Conservation (phyloP, 2,888 invertebrate species). For the Tetragonisca angustula region DNA sequence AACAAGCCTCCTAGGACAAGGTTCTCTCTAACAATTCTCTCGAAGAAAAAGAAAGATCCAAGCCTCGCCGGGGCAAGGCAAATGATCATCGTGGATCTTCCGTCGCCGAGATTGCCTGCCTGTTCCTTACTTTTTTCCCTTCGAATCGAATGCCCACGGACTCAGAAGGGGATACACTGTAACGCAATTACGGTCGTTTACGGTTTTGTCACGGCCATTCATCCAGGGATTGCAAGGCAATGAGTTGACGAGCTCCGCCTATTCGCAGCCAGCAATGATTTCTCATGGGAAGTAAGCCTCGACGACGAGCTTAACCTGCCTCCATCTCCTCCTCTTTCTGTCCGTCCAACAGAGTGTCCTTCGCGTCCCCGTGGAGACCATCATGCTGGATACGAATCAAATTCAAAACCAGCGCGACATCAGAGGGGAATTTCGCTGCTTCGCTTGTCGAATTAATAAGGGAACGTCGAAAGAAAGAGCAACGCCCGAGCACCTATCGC, state of each 20-base stretch:
- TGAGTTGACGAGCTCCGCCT: constrained; percentile 67
- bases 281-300: constrained; percentile 66
- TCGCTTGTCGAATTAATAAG: constrained; percentile 65
- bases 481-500: background rate
- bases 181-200: constrained; percentile 72
- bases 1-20: too few species aligned
- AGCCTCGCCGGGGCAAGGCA: too few species aligned
- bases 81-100: background rate
- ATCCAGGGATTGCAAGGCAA: constrained; percentile 70
- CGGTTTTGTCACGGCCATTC: constrained; percentile 73
- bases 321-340: constrained; percentile 11
- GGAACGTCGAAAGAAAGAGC: background rate
- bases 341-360: constrained; percentile 29
- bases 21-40: too few species aligned
- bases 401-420: constrained; percentile 51
- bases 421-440: constrained; percentile 54
- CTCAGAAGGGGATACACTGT: constrained; percentile 25
- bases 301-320: constrained; percentile 53
- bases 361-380: constrained; percentile 31
- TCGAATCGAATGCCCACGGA: too few species aligned
- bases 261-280: constrained; percentile 67
- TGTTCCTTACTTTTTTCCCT: too few species aligned
- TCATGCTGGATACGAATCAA: constrained; percentile 64
- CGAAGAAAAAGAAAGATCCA: too few species aligned
- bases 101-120: too few species aligned